Base-by-base conservation (phyloP, 2,888 invertebrate genomes). In the Isotomurus palustris region DNA sequence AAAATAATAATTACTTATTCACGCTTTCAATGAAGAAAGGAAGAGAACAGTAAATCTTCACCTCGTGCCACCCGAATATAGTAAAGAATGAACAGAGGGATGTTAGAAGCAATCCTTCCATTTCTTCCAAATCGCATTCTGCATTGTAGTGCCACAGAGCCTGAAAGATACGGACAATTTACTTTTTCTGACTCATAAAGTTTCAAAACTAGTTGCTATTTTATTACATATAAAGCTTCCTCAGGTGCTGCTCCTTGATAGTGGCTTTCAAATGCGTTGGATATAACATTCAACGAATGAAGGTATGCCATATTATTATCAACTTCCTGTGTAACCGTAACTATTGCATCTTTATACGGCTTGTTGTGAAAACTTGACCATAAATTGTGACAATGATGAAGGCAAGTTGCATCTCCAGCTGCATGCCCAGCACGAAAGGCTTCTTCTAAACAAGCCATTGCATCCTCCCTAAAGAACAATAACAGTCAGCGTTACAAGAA, bases 351-450 rank as follows among this genome's bases (percentile, higher is more conserved):
- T 2, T 53, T 62, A 36, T 67, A 67, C 2, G 65, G 62, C 17
- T 66, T 59, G n/a, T 57, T 52, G 17, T 66, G 62, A 22, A 69
- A 59, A 41, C 40, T 58, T 14, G 61, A 62, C 69, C 69, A 69
- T 38, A 69, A 48, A 47, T 69, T 66, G 40, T 67, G 65, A 48
- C 69, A 69, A 51, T 64, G 64, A 40, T 67, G 64, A 49, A 69
- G 62, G 45, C 69, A 69, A 0, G 60, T 60, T 24, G 61, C 28
- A 53, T 69, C 69, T 3, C 62, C 67, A 4, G 67, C 62, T n/a
- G 52, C 58, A 38, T 69, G 69, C 22, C 67, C 67, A 21, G 69
- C 62, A 40, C 66, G 56, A 32, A 69, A 69, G 0, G 69, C 69
- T 45, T 69, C 69, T 41, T 69, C 64, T 40, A 69, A 41, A 50